A percentile compares a stretch with the other conserved stretches of the same genome.
phyloP scores from a whole-genome alignment of 2,797 vertebrate genomes.

The Anniella stebbinsi region DNA sequence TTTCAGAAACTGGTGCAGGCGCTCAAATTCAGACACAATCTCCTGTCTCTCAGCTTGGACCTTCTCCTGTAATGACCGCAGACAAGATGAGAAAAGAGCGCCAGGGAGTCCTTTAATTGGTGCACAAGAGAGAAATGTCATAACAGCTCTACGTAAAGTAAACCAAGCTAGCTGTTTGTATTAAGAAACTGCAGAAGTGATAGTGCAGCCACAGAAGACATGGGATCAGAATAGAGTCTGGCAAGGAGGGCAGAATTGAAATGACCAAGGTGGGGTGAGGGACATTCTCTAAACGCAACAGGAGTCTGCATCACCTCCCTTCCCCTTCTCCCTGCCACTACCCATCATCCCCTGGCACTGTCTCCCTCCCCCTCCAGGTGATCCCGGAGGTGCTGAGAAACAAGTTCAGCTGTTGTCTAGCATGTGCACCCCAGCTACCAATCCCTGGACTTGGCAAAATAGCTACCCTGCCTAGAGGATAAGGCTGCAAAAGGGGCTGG shows the following conservation, averaged over 20 bases:
- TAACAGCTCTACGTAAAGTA: neutral
- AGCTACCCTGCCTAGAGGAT: neutral
- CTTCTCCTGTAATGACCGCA: slow-evolving; percentile 78
- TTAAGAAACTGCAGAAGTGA: neutral
- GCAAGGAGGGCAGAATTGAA: neutral
- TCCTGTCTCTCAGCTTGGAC: slow-evolving; percentile 83
- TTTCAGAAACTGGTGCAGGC: slow-evolving; percentile 85
- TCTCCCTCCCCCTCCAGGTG: neutral
- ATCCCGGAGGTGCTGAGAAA: neutral
- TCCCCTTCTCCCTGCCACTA: neutral
- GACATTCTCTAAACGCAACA: neutral
- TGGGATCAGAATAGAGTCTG: neutral
- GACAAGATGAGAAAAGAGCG: neutral
- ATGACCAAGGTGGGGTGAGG: neutral
- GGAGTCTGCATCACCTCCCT: neutral
- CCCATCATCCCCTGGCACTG: neutral
- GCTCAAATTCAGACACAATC: slow-evolving; percentile 84
- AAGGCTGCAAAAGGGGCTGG: neutral
- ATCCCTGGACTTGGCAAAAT: neutral
- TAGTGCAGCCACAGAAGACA: neutral
- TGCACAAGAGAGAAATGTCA: neutral
- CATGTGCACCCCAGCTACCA: neutral
- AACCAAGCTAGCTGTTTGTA: neutral
- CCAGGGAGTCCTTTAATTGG: neutral
- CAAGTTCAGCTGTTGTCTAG: neutral